Base-by-base conservation (phyloP, 2,888 invertebrate species). In the Buathra laborator region DNA sequence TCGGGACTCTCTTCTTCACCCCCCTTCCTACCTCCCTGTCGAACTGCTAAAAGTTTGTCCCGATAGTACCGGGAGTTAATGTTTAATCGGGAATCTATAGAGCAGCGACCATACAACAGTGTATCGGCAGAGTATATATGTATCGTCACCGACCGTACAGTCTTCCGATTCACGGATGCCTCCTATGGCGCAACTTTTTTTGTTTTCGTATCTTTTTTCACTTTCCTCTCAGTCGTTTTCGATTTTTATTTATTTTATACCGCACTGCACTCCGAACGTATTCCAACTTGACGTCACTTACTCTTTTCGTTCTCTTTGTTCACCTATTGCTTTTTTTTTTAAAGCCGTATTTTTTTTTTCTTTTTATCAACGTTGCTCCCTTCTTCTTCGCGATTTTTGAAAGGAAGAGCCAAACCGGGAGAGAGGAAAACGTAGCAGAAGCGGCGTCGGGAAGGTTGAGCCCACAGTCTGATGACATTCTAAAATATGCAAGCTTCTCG, bases 401-500 rank as follows among this genome's bases (percentile, higher is more conserved):
- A 56, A 56, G 56, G 56, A 56, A 56, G 37, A 56, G 19, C 19
- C 24, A 46, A 56, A 56, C 10, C 24, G 62, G 62, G 67, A 53
- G 24, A 24, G 24, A 66, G 67, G 43, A 24, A 32, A 66, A 53
- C 56, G 74, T 12, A 64, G 74, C 59, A 53, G 6, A 37, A 32
- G 70, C 32, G 82, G 48, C 59, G 81, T 80, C 75, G 80, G 32
- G 85, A 75, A 80, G 74, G 79, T 78, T 67, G 72, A 87, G 85
- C 19, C 56, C 86, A 84, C 85, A 81, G 86, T 86, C 88, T 89
- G 89, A 91, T 90, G 89, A 91, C 89, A 87, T 89, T 88, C 83
- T 91, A 85, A 91, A 91, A 90, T 90, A 91, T 90, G 89, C 89
- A 91, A 86, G 86, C 85, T 82, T 81, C 83, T 72, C 70, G 70